Evolutionary conservation across 1,140 invertebrate genomes (phyloP).

Genomic region (Dinoponera quadriceps): DNA sequence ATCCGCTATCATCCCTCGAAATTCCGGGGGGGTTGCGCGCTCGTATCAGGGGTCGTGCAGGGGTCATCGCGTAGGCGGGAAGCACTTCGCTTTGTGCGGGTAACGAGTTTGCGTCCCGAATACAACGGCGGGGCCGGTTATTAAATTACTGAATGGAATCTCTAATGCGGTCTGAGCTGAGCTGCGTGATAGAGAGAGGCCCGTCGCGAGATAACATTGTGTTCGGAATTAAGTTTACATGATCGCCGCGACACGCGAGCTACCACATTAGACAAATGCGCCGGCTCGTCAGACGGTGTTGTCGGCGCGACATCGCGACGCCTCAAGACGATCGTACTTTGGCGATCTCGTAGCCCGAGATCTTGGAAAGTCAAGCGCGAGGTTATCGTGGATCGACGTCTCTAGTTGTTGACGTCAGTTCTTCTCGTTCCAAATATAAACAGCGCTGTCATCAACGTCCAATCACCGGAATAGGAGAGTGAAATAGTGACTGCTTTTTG

Average conservation of each 20-base stretch:
- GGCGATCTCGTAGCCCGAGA: too few relatives aligned
- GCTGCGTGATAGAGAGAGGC: constrained; percentile 12
- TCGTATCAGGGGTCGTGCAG: constrained; percentile 42
- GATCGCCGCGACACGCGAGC: not conserved
- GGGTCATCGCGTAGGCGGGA: constrained; percentile 40
- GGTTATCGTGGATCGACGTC: not conserved
- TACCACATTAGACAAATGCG: not conserved
- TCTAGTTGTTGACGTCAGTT: too few relatives aligned
- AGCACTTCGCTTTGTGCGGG: constrained; percentile 28
- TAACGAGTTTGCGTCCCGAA: constrained; percentile 52
- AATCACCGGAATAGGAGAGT: too few relatives aligned
- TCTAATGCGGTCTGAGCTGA: constrained; percentile 27
- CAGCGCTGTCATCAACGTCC: not conserved
- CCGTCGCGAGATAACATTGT: constrained; percentile 6
- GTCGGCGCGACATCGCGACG: not conserved
- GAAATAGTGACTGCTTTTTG: too few relatives aligned
- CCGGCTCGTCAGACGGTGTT: constrained; percentile 6
- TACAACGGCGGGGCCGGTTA: constrained; percentile 7
- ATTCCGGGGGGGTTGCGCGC: constrained; percentile 40
- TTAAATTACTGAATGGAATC: constrained; percentile 51
- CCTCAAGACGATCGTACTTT: too few relatives aligned
- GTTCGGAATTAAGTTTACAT: constrained; percentile 35
- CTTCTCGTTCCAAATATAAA: too few relatives aligned
- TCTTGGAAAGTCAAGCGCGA: not conserved
- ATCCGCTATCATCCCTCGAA: constrained; percentile 66